Conservation (phyloP, 53 echinoderm and acorn worm species). For the Apostichopus leukothele region DNA sequence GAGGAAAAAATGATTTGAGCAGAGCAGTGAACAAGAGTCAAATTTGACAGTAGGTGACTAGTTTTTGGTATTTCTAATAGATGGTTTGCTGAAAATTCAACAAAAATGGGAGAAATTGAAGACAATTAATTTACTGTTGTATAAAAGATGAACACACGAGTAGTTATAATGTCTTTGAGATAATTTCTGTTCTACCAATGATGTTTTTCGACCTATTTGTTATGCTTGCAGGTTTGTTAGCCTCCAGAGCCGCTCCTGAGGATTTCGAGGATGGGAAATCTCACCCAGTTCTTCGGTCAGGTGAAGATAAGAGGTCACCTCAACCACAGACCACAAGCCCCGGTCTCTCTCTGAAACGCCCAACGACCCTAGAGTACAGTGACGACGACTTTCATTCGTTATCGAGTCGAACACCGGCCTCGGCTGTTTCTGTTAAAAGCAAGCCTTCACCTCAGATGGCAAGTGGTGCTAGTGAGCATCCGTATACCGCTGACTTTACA, state of each 20-base stretch:
- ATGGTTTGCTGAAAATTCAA: no score
- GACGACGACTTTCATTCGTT: slow-evolving; percentile 28
- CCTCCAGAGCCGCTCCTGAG: neutral
- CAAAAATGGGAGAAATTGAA: no score
- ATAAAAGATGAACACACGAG: no score
- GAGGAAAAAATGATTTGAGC: no score
- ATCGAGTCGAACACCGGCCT: neutral
- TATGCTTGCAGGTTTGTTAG: neutral
- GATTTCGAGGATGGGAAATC: neutral
- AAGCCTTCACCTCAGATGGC: neutral
- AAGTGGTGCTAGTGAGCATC: neutral
- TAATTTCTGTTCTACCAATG: no score
- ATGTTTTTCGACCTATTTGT: neutral
- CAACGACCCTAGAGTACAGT: slow-evolving; percentile 45
- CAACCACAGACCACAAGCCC: neutral
- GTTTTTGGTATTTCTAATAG: no score
- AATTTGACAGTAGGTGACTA: no score
- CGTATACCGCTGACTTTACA: neutral
- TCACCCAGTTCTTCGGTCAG: neutral
- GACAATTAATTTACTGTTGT: no score
- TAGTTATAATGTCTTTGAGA: no score
- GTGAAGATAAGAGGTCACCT: neutral
- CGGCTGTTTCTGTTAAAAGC: neutral
- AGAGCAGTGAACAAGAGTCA: no score
- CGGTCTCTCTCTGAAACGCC: neutral